Evolutionary conservation across 2,797 vertebrate genomes (phyloP).

Genomic region (Eptatretus atami): DNA sequence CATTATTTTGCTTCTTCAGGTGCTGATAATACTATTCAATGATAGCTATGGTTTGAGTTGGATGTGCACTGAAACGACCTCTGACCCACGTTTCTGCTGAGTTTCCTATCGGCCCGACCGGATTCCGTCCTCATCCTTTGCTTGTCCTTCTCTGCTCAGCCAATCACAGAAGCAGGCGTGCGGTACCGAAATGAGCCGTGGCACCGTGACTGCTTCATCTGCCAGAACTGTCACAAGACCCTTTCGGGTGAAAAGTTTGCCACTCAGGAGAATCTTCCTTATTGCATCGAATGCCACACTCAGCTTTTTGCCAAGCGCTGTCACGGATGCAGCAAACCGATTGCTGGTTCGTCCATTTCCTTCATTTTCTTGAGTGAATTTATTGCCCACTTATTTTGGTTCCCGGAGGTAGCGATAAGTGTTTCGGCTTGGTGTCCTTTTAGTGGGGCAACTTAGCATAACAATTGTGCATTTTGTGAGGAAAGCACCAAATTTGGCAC

Average conservation of each 20-base stretch:
- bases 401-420: neutral
- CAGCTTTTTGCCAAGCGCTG: neutral
- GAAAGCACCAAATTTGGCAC: too few species aligned
- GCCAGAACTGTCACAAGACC: neutral
- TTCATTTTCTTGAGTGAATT: too few species aligned
- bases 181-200: neutral
- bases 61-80: too few species aligned
- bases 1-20: too few species aligned
- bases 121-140: neutral
- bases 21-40: too few species aligned
- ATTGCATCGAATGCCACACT: neutral
- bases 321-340: neutral
- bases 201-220: neutral
- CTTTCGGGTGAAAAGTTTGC: neutral
- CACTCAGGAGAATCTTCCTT: neutral
- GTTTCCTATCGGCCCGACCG: neutral
- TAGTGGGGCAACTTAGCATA: too few species aligned
- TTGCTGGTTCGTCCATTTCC: neutral
- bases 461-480: too few species aligned
- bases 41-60: too few species aligned
- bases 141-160: neutral
- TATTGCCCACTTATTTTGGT: too few species aligned
- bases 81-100: neutral
- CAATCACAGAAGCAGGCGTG: neutral
- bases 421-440: neutral